phyloP scores from a whole-genome alignment of 2,888 invertebrate species.

The Clostera curtula region DNA sequence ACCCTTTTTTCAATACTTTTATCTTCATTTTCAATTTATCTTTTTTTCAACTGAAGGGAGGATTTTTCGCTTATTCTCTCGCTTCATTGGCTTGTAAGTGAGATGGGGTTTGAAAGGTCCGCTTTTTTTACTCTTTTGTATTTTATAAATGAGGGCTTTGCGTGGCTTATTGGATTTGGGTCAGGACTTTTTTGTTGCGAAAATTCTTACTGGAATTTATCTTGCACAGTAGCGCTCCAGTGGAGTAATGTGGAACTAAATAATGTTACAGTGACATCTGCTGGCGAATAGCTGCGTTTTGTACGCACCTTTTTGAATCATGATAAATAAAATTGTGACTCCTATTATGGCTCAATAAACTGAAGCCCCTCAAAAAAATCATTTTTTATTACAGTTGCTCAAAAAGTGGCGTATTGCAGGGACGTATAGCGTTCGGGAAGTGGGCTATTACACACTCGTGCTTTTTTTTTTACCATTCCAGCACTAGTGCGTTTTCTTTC shows the following conservation, averaged over 20 bases:
- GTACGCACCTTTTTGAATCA: constrained; percentile 2
- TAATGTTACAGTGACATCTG: constrained; percentile 33
- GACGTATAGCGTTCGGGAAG: too few species aligned
- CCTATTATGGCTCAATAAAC: too few species aligned
- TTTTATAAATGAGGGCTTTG: constrained; percentile 32
- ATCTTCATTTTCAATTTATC: constrained; percentile 52
- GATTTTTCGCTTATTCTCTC: constrained; percentile 73
- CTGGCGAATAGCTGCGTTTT: constrained; percentile 22
- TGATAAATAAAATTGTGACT: too few species aligned
- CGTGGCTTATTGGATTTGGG: constrained; percentile 49
- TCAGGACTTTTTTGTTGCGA: constrained; percentile 27
- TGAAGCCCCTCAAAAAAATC: too few species aligned
- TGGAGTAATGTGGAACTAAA: constrained; percentile 28
- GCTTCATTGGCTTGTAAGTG: constrained; percentile 73
- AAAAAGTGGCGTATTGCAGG: too few species aligned
- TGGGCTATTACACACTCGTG: too few species aligned
- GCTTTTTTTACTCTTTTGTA: constrained; percentile 40
- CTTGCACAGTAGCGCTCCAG: constrained; percentile 13
- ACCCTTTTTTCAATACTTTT: constrained; percentile 23
- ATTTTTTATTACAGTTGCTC: too few species aligned
- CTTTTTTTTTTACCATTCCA: too few species aligned
- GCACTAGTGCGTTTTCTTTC: too few species aligned
- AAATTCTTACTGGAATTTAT: constrained; percentile 27
- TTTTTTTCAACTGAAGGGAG: constrained; percentile 64
- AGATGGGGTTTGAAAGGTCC: constrained; percentile 47